phyloP scores from a whole-genome alignment of 2,797 vertebrate genomes.

The Pogoniulus pusillus region DNA sequence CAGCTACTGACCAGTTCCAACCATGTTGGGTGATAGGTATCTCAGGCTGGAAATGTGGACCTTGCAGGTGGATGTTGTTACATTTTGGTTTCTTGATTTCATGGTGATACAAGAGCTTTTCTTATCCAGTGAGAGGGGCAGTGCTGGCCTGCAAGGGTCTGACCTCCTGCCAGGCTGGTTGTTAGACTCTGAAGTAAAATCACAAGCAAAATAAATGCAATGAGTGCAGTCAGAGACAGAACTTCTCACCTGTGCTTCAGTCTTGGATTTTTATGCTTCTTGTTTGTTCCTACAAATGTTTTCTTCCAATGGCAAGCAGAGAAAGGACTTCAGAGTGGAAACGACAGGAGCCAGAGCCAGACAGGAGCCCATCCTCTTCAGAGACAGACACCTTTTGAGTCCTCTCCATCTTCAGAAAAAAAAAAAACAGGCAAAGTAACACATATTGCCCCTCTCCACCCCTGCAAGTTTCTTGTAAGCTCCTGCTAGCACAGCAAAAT shows the following conservation, averaged over 20 bases:
- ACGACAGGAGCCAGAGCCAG: not conserved
- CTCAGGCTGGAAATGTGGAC: not conserved
- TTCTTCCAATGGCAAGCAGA: not conserved
- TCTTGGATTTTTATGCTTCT: not conserved
- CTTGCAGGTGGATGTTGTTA: not conserved
- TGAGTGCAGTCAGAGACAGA: not conserved
- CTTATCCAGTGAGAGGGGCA: not conserved
- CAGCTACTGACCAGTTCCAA: not conserved
- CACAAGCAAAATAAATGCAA: not conserved
- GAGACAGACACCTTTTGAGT: not conserved
- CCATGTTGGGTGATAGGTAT: accelerated
- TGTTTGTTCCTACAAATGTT: not conserved
- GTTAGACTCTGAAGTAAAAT: slow-evolving; percentile 19
- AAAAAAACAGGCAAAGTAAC: not conserved
- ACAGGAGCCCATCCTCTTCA: not conserved
- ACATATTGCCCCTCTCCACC: not conserved
- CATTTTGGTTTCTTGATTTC: not conserved
- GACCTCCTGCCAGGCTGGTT: not conserved
- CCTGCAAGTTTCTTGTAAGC: not conserved
- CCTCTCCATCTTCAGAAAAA: not conserved
- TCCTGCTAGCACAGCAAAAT: not conserved
- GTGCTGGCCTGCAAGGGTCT: not conserved
- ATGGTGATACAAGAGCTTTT: not conserved
- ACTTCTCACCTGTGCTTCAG: not conserved
- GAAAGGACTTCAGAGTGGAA: not conserved